Conservation (phyloP, 2,113 vertebrate species). For the Microcebus lehilahytsara region DNA sequence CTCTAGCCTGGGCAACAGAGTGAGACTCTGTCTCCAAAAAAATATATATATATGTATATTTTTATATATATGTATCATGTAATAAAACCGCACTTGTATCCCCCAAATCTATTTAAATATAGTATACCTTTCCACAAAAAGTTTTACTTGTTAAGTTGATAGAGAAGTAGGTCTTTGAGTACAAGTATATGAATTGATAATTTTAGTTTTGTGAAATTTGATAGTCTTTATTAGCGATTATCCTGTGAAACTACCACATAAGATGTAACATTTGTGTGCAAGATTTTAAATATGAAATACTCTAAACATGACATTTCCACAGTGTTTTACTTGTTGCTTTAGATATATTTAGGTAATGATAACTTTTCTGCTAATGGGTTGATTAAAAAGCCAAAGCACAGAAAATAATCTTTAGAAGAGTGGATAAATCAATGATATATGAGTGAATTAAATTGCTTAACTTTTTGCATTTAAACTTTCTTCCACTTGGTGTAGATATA, state of each 20-base stretch:
- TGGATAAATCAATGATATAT: neutral
- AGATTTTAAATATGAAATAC: slow-evolving; percentile 41
- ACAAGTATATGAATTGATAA: neutral
- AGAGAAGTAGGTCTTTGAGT: neutral
- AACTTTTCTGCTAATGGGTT: neutral
- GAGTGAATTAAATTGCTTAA: slow-evolving; percentile 1
- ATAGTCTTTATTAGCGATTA: neutral
- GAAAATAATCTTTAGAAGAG: neutral
- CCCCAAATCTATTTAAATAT: neutral
- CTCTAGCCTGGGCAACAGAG: too few species aligned
- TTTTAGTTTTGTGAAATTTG: slow-evolving; percentile 23
- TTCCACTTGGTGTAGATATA: neutral
- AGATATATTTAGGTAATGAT: neutral
- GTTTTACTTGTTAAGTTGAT: neutral
- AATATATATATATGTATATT: too few species aligned
- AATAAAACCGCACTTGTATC: too few species aligned
- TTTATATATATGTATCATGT: too few species aligned
- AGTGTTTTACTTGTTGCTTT: neutral
- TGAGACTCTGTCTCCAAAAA: too few species aligned
- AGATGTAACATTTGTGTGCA: neutral
- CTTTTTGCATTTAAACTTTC: slow-evolving; percentile 16
- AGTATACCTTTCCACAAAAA: slow-evolving; percentile 3
- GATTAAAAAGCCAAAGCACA: slow-evolving; percentile 46
- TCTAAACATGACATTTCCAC: slow-evolving; percentile 12
- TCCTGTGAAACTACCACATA: neutral